Percentiles rank a stretch among this genome's conserved stretches.
phyloP scores from a whole-genome alignment of 1,140 invertebrate species.

The Leguminivora glycinivorella region DNA sequence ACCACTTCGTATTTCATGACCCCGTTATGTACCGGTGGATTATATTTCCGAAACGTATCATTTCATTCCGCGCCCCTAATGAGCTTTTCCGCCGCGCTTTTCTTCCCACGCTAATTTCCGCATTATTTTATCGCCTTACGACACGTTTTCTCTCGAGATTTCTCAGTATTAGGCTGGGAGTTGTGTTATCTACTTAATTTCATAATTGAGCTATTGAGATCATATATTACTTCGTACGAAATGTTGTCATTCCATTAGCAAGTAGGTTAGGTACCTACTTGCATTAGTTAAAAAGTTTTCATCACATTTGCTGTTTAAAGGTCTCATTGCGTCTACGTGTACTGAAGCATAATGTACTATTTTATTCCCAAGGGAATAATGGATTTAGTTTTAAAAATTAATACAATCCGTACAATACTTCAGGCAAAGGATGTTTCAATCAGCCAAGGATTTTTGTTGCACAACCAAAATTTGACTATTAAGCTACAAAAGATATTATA shows the following conservation, averaged over 20 bases:
- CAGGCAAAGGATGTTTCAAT: too few relatives aligned
- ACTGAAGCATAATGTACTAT: too few relatives aligned
- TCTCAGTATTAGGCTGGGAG: neutral
- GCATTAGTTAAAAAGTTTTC: neutral
- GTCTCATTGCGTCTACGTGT: too few relatives aligned
- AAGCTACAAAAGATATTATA: too few relatives aligned
- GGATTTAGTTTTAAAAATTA: too few relatives aligned
- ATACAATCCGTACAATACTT: too few relatives aligned
- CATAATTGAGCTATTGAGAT: slow-evolving; percentile 22
- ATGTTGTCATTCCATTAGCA: neutral
- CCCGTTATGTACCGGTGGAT: slow-evolving; percentile 7
- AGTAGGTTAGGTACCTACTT: too few relatives aligned
- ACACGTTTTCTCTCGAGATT: slow-evolving; percentile 10
- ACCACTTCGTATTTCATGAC: neutral
- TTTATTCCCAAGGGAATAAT: too few relatives aligned
- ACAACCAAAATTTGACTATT: too few relatives aligned
- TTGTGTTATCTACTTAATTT: slow-evolving; percentile 15
- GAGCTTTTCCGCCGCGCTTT: slow-evolving; percentile 25
- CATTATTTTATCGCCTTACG: slow-evolving; percentile 23
- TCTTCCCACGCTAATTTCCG: slow-evolving; percentile 19
- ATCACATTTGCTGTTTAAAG: too few relatives aligned
- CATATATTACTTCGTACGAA: neutral
- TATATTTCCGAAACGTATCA: slow-evolving; percentile 19
- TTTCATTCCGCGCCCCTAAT: slow-evolving; percentile 14
- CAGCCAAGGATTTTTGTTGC: too few relatives aligned